Base-by-base conservation (phyloP, 1,140 invertebrate genomes). In the Lasioglossum albipes region DNA sequence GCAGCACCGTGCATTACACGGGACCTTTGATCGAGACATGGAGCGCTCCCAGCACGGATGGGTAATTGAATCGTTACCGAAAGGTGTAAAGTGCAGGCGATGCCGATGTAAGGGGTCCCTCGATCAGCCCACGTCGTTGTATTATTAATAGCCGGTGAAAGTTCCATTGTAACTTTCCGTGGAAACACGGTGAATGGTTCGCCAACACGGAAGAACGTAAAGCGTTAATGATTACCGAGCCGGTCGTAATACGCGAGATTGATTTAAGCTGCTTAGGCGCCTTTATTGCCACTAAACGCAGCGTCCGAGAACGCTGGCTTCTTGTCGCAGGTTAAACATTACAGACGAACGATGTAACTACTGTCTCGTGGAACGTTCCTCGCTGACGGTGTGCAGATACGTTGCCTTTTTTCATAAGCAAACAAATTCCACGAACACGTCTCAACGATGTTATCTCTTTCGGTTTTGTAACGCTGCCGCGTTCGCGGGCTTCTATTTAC, bases 101-200 rank as follows among this genome's bases (percentile, higher is more conserved):
- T 41, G 62, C 18, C 70, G 62, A 31, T 73, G 78, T 61, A 72
- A 68, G 76, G 64, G 54, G 62, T 49, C 45, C 20, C 54, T 20
- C 68, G 68, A 41, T 72, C 69, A 42, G 69, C 69, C 81, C 42
- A 78, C 49, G 70, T 75, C 49, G 70, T 42, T 65, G 41, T 65
- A 84, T 84, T 79, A 79, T 74, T 84, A 84, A 84, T 83, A 79
- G 65, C 65, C 36, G 52, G 82, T 74, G 81, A 70, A 79, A 83
- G 75, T 83, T 79, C 68, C 74, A 69, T 83, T 83, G 71, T 77
- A 67, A 69, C 79, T 83, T 79, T 83, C 68, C 68, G 77, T 70
- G 62, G 81, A 59, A 73, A 68, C 64, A 42, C 61, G 66, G 69
- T 49, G 73, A 83, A 83, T 74, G 79, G 69, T 64, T 54, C 36